These are phyloP conservation scores for Melanargia galathea DNA, from an alignment of 2,888 invertebrate species.

Conservation along the genomic window DNA sequence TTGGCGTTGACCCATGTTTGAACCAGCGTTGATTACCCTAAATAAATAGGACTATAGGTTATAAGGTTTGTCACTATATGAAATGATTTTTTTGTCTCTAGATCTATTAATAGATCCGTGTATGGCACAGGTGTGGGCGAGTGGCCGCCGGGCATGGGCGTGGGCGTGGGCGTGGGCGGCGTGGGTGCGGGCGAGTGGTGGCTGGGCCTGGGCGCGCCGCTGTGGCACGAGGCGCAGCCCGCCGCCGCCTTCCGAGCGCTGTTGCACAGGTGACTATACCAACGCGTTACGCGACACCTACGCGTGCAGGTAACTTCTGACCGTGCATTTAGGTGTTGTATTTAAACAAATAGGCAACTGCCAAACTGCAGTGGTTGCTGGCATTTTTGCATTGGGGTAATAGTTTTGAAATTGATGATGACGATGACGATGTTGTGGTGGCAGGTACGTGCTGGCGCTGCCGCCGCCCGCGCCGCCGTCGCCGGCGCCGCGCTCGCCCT, in stretches of 20 bases:
- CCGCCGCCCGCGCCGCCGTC: slow-evolving; percentile 76
- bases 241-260: slow-evolving; percentile 72
- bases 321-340: too few relatives aligned
- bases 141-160: slow-evolving; percentile 50
- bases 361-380: too few relatives aligned
- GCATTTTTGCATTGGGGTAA: too few relatives aligned
- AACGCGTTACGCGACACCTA: not conserved
- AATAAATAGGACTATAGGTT: too few relatives aligned
- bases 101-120: too few relatives aligned
- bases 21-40: too few relatives aligned
- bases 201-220: slow-evolving; percentile 60
- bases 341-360: too few relatives aligned
- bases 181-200: slow-evolving; percentile 68
- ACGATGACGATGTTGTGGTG: not conserved
- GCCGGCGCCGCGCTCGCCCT: slow-evolving; percentile 61
- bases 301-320: too few relatives aligned
- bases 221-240: slow-evolving; percentile 71
- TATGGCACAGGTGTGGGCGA: slow-evolving; percentile 61
- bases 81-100: too few relatives aligned
- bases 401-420: too few relatives aligned
- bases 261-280: slow-evolving; percentile 61
- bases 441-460: slow-evolving; percentile 71
- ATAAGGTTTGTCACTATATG: not conserved
- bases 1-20: too few relatives aligned
- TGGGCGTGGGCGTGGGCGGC: slow-evolving; percentile 40